Evolutionary conservation across 1,140 invertebrate species (phyloP).

Genomic region (Sesamia nonagrioides): DNA sequence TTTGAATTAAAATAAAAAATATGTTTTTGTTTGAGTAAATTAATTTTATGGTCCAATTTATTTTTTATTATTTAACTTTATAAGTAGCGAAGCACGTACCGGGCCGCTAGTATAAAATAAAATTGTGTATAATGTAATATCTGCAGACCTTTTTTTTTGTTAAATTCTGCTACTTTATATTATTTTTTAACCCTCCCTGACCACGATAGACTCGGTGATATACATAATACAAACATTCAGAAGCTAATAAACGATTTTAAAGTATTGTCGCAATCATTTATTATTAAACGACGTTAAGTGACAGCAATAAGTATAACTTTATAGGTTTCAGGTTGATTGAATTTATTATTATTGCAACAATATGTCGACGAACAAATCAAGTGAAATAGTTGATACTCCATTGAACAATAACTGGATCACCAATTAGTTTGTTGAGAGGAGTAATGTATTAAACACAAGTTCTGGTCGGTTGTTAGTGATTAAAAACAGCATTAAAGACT

Average conservation of each 20-base stretch:
- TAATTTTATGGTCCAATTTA: too few species aligned
- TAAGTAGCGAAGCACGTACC: too few species aligned
- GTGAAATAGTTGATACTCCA: not conserved
- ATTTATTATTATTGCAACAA: slow-evolving; percentile 28
- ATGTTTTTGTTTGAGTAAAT: too few species aligned
- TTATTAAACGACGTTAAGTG: slow-evolving; percentile 31
- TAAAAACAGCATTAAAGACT: not conserved
- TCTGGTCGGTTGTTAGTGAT: not conserved
- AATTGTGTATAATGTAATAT: slow-evolving; percentile 48
- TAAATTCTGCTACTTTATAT: not conserved
- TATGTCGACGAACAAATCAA: slow-evolving; percentile 21
- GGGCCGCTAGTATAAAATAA: too few species aligned
- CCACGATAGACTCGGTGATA: not conserved
- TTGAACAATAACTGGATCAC: slow-evolving; percentile 7
- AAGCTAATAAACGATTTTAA: slow-evolving; percentile 25
- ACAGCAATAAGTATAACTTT: slow-evolving; percentile 13
- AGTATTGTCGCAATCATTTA: slow-evolving; percentile 30
- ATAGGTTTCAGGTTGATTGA: slow-evolving; percentile 10
- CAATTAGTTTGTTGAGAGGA: not conserved
- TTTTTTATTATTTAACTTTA: too few species aligned
- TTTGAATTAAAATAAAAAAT: too few species aligned
- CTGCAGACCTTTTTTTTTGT: slow-evolving; percentile 17
- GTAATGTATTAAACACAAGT: not conserved
- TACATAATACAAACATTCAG: slow-evolving; percentile 11
- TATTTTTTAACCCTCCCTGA: not conserved